Evolutionary conservation across 2,113 vertebrate species (phyloP).

Genomic region (Eulacestoma nigropectus): DNA sequence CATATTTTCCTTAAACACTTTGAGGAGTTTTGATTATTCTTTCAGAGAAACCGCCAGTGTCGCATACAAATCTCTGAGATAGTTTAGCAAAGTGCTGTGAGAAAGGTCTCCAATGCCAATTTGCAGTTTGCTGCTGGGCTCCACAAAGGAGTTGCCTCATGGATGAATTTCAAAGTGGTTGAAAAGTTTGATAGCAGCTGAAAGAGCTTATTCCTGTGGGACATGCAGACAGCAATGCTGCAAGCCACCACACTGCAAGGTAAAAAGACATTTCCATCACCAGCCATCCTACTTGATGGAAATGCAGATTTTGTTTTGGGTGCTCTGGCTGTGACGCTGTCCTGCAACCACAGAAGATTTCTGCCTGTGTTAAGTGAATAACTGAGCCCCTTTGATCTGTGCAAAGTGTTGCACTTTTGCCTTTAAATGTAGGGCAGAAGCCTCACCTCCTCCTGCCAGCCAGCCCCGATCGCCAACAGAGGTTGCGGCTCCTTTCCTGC

Average conservation of each 20-base stretch:
- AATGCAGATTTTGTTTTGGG: background rate
- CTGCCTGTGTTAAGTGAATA: background rate
- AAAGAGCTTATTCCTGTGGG: background rate
- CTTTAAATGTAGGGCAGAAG: background rate
- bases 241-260: background rate
- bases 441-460: background rate
- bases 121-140: background rate
- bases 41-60: background rate
- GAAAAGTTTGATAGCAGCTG: background rate
- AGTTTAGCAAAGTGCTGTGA: rapidly evolving
- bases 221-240: background rate
- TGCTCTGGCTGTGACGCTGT: background rate
- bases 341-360: background rate
- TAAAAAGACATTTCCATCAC: background rate
- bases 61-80: background rate
- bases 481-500: background rate
- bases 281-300: background rate
- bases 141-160: background rate
- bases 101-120: background rate
- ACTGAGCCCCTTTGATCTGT: background rate
- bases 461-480: rapidly evolving
- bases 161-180: background rate
- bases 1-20: constrained; percentile 44
- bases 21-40: background rate
- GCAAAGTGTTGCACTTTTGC: background rate